A percentile compares a stretch with the other conserved stretches of the same genome.
These are phyloP conservation scores for Knipowitschia caucasica DNA, from an alignment of 2,797 vertebrate genomes.

Conservation along the genomic window DNA sequence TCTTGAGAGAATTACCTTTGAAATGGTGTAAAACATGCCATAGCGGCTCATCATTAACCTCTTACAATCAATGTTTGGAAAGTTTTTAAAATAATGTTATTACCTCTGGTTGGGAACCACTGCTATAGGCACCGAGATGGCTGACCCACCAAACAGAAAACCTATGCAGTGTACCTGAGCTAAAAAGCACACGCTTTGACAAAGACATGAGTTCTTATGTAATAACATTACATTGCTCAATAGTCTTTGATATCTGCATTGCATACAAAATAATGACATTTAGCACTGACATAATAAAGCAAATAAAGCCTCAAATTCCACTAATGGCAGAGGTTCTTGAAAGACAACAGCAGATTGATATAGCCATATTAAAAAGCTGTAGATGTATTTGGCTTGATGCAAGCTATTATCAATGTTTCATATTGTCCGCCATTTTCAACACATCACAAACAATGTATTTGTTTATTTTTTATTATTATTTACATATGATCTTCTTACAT, in stretches of 20 bases:
- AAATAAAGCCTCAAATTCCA: not conserved
- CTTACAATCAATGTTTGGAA: no score
- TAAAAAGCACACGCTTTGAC: constrained; percentile 9
- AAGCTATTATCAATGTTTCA: constrained; percentile 40
- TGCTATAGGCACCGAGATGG: not conserved
- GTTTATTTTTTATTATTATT: not conserved
- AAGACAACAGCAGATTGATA: constrained; percentile 66
- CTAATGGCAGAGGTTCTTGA: constrained; percentile 5
- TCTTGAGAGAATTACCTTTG: no score
- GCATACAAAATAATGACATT: constrained; percentile 18
- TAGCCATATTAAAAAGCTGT: constrained; percentile 22
- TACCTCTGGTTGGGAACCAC: no score
- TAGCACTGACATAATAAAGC: no score
- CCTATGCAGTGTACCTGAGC: not conserved
- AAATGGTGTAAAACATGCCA: no score
- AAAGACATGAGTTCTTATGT: constrained; percentile 31
- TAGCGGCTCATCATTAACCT: no score
- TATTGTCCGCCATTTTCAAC: constrained; percentile 41
- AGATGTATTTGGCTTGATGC: constrained; percentile 14
- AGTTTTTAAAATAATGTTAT: no score
- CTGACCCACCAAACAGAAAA: not conserved
- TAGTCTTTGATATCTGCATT: constrained; percentile 46
- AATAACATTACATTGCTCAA: constrained; percentile 30
- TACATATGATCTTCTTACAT: not conserved
- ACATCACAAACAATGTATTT: constrained; percentile 15